Percentiles rank a stretch among this genome's conserved stretches.
Conservation (phyloP, 2,888 invertebrate species). For the Acronicta psi region DNA sequence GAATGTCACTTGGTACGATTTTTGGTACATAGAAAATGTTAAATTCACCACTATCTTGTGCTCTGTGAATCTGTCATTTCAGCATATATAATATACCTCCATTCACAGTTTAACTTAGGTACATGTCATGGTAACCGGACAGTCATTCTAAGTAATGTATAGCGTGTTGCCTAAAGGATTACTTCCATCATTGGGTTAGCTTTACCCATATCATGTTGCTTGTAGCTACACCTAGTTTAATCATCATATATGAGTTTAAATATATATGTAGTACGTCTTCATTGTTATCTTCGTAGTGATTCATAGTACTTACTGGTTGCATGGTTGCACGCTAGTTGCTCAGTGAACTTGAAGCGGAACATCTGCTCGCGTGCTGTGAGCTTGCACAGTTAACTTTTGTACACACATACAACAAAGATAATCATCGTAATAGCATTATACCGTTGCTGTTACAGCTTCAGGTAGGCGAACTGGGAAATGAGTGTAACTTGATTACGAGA, state of each 20-base stretch:
- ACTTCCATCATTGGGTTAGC: neutral
- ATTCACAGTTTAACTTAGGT: too few relatives aligned
- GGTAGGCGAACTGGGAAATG: constrained; percentile 13
- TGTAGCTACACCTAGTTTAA: neutral
- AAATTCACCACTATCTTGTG: neutral
- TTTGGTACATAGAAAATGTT: too few relatives aligned
- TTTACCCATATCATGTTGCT: neutral
- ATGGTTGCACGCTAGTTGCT: constrained; percentile 43
- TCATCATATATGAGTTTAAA: too few relatives aligned
- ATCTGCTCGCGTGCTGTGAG: constrained; percentile 47
- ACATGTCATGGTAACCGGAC: too few relatives aligned
- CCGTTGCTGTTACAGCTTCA: constrained; percentile 43
- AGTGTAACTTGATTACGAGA: constrained; percentile 3
- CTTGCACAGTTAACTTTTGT: constrained; percentile 54
- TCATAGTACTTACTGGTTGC: constrained; percentile 39
- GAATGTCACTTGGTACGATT: too few relatives aligned
- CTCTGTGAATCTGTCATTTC: too few relatives aligned
- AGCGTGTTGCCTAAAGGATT: neutral
- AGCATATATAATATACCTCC: too few relatives aligned
- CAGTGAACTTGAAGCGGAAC: constrained; percentile 53
- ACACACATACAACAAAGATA: constrained; percentile 50
- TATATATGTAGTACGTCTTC: constrained; percentile 9
- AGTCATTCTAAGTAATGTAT: too few relatives aligned
- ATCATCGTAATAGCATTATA: constrained; percentile 45
- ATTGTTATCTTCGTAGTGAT: constrained; percentile 16